Percentiles rank a stretch among this genome's conserved stretches.
These are phyloP conservation scores for Anguilla pacifica DNA, from an alignment of 2,797 vertebrate species.

Conservation along the genomic window DNA sequence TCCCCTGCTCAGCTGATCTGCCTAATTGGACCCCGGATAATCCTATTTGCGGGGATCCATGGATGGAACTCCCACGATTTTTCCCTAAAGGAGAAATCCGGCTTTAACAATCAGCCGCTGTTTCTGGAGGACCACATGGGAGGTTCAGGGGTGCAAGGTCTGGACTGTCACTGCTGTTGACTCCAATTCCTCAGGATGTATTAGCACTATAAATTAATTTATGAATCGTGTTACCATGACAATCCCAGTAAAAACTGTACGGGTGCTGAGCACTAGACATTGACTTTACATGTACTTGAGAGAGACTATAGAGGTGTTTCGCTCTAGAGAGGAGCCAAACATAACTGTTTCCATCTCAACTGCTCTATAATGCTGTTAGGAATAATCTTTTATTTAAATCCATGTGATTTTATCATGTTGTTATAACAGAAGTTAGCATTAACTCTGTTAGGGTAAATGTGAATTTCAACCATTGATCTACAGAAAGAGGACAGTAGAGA, in stretches of 20 bases:
- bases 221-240: constrained; percentile 58
- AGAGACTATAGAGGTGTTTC: neutral
- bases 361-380: neutral
- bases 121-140: constrained; percentile 12
- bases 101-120: constrained; percentile 25
- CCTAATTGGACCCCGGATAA: constrained; percentile 42
- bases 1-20: constrained; percentile 42
- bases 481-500: neutral
- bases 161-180: neutral
- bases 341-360: neutral
- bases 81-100: constrained; percentile 25
- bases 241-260: constrained; percentile 48
- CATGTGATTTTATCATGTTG: neutral
- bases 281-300: neutral
- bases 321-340: constrained; percentile 24
- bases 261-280: neutral
- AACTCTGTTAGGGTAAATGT: neutral
- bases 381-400: constrained; percentile 12
- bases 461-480: neutral
- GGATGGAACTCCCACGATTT: constrained; percentile 15
- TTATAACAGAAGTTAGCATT: neutral
- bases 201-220: neutral
- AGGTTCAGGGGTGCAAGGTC: neutral
- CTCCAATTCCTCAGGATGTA: too few relatives aligned
- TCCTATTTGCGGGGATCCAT: constrained; percentile 50